phyloP scores from a whole-genome alignment of 35 echinoderm and acorn worm species.

The Eucidaris tribuloides region DNA sequence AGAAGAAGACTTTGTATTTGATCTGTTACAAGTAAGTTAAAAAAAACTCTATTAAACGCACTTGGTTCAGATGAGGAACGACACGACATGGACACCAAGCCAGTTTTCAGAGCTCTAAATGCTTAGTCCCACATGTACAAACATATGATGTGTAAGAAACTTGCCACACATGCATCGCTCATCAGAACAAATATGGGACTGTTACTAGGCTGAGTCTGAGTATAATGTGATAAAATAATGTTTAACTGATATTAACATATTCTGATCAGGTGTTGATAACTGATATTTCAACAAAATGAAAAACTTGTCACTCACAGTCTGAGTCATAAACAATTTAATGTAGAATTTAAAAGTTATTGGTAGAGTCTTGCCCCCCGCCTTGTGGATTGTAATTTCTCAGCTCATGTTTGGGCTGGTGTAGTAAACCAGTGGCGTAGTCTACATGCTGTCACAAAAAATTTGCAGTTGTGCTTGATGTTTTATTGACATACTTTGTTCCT shows the following conservation, averaged over 20 bases:
- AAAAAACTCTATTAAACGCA: too few species aligned
- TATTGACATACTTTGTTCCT: not conserved
- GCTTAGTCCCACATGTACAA: not conserved
- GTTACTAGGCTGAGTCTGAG: too few species aligned
- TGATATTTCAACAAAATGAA: too few species aligned
- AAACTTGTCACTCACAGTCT: too few species aligned
- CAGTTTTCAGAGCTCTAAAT: not conserved
- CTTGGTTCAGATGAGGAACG: not conserved
- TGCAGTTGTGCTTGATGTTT: not conserved
- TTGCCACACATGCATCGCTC: not conserved
- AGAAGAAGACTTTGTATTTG: constrained; percentile 19
- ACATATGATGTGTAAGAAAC: not conserved
- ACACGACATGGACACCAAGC: not conserved
- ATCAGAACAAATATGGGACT: not conserved
- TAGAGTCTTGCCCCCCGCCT: too few species aligned
- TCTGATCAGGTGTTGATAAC: too few species aligned
- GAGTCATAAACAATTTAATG: too few species aligned
- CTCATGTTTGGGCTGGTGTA: not conserved
- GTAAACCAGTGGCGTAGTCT: not conserved
- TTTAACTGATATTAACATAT: too few species aligned
- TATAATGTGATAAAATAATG: too few species aligned
- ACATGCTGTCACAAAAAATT: not conserved
- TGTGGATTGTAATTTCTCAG: not conserved
- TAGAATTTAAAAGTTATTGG: too few species aligned
- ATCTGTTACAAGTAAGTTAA: not conserved